Evolutionary conservation across 2,888 invertebrate species (phyloP).

Genomic region (Epistrophe grossulariae): DNA sequence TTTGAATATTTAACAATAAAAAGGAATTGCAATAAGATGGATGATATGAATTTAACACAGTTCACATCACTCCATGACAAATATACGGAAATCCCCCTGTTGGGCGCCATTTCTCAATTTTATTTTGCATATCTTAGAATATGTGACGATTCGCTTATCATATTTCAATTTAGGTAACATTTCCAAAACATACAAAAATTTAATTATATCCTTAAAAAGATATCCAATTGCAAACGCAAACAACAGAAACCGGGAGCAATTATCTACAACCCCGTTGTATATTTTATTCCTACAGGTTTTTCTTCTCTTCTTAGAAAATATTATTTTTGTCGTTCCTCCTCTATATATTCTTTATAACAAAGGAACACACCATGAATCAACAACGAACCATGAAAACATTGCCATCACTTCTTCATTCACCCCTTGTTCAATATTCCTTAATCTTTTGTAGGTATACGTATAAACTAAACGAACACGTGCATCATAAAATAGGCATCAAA

Average conservation of each 20-base stretch:
- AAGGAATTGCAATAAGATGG: no score
- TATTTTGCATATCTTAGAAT: neutral
- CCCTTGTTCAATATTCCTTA: slow-evolving; percentile 44
- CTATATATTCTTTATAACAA: neutral
- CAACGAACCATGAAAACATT: slow-evolving; percentile 44
- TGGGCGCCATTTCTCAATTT: neutral
- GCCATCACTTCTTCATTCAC: slow-evolving; percentile 36
- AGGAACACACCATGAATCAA: slow-evolving; percentile 29
- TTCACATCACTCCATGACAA: no score
- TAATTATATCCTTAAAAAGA: neutral
- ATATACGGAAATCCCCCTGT: neutral
- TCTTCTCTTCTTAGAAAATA: slow-evolving; percentile 14
- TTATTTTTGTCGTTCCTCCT: slow-evolving; percentile 7
- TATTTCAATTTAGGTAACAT: no score
- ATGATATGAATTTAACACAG: no score
- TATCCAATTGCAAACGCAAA: neutral
- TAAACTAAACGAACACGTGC: slow-evolving; percentile 28
- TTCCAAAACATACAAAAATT: neutral
- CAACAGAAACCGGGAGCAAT: neutral
- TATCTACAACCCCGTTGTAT: neutral
- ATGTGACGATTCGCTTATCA: no score
- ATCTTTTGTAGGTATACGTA: slow-evolving; percentile 5
- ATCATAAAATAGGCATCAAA: slow-evolving; percentile 8
- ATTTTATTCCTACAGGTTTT: slow-evolving; percentile 7
- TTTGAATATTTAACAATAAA: no score